phyloP scores from a whole-genome alignment of 2,797 vertebrate species.

The Hydrolagus colliei region DNA sequence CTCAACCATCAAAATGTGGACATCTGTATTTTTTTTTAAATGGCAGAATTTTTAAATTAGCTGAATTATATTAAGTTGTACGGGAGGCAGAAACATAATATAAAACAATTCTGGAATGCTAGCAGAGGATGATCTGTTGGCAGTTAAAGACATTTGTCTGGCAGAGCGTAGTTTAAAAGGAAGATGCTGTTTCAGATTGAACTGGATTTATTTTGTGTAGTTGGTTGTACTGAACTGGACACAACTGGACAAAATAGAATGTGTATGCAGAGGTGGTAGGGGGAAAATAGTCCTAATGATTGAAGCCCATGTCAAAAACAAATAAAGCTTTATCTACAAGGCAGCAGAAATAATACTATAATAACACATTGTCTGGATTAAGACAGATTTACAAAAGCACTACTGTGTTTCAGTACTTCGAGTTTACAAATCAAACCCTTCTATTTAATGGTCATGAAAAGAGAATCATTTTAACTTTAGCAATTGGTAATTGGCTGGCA shows the following conservation, averaged over 20 bases:
- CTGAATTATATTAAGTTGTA: background rate
- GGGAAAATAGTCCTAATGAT: background rate
- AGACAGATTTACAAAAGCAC: too few species aligned
- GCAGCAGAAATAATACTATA: too few species aligned
- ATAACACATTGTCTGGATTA: too few species aligned
- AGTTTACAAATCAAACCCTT: too few species aligned
- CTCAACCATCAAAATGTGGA: background rate
- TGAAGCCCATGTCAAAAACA: background rate
- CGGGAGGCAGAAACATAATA: background rate
- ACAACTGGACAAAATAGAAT: background rate
- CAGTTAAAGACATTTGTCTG: constrained; percentile 14
- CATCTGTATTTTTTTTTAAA: background rate
- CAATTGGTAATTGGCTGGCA: too few species aligned
- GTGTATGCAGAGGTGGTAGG: background rate
- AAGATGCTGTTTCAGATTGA: too few species aligned
- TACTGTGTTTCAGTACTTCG: too few species aligned
- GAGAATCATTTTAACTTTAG: too few species aligned
- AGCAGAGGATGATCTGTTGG: background rate
- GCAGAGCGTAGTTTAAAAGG: background rate
- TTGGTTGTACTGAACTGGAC: background rate
- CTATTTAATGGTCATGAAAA: too few species aligned
- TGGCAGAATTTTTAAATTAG: background rate
- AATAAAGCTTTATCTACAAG: too few species aligned
- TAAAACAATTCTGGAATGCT: background rate
- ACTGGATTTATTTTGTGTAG: background rate